A percentile compares a stretch with the other conserved stretches of the same genome.
These are phyloP conservation scores for Lipophrys pholis DNA, from an alignment of 2,113 vertebrate species.

Conservation along the genomic window DNA sequence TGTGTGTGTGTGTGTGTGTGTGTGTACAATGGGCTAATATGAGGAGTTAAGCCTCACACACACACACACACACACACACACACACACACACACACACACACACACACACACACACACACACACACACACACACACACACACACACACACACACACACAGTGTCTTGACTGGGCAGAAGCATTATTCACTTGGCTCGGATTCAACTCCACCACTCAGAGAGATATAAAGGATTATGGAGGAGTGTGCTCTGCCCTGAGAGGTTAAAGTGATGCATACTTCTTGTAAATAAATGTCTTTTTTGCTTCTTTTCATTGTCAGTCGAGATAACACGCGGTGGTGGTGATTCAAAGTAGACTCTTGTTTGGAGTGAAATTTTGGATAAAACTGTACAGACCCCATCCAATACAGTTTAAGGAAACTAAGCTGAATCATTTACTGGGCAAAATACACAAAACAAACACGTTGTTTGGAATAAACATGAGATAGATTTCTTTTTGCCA, in stretches of 20 bases:
- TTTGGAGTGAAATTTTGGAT: slow-evolving; percentile 20
- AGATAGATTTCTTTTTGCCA: neutral
- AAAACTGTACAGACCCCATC: slow-evolving; percentile 19
- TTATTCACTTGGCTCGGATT: slow-evolving; percentile 61
- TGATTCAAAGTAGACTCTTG: slow-evolving; percentile 11
- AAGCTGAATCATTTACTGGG: neutral
- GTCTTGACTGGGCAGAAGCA: slow-evolving; percentile 34
- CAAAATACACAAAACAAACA: slow-evolving; percentile 15
- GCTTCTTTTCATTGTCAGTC: slow-evolving; percentile 41
- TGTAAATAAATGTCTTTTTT: slow-evolving; percentile 42
- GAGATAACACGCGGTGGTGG: slow-evolving; percentile 28
- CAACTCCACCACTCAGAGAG: slow-evolving; percentile 50
- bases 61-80: no score
- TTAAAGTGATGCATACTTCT: slow-evolving; percentile 49
- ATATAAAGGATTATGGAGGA: slow-evolving; percentile 53
- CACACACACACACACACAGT: slow-evolving; percentile 33
- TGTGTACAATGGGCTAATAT: neutral
- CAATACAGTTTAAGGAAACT: no score
- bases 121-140: slow-evolving; percentile 23
- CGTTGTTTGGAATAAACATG: slow-evolving; percentile 23
- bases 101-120: neutral
- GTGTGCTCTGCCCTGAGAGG: slow-evolving; percentile 55
- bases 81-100: no score
- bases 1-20: slow-evolving; percentile 28
- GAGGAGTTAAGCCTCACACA: no score